Base-by-base conservation (phyloP, 1,140 invertebrate species). In the Drosophila navojoa region DNA sequence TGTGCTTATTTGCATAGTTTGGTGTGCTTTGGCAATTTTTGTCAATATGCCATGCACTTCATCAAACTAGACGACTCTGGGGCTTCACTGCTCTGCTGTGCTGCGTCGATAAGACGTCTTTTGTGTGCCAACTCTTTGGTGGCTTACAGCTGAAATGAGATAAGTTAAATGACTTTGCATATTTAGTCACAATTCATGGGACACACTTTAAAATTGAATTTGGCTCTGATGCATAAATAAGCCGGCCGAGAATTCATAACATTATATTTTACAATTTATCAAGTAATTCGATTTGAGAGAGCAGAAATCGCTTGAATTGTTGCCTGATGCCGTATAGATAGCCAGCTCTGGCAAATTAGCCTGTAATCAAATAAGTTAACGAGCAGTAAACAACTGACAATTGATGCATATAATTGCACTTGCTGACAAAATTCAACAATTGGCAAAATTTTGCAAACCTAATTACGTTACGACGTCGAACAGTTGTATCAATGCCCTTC, bases 291-390 rank as follows among this genome's bases (percentile, higher is more conserved):
- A 45, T 45, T 45, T 45, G 42, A 42, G 15, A 6, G 15, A 45
- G 45, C 15, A 45, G 0, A 32, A 32, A 32, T 9, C 32, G 45
- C 38, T 45, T 27, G 25, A 49, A n/a, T 49, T 15, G 44, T 22
- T 15, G 55, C 50, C 49, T 47, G 62, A 38, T 60, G 13, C 4
- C 42, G 16, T 44, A 22, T 7, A 66, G 10, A 35, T 57, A 7
- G 13, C 54, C 11, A 38, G 47, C 19, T 4, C 29, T 22, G 42
- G 35, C 13, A 86, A 86, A 86, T 86, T 79, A 68, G 82, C 76
- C 76, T 79, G 76, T 86, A 87, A 86, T 86, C 82, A 87, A 86
- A 86, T 86, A 87, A 82, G 76, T 74, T 81, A 86, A 87, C 79
- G 84, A 87, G 76, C 49, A 87, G 78, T 78, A 76, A 76, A 67